Base-by-base conservation (phyloP, 2,797 vertebrate genomes). In the Cirrhinus mrigala region DNA sequence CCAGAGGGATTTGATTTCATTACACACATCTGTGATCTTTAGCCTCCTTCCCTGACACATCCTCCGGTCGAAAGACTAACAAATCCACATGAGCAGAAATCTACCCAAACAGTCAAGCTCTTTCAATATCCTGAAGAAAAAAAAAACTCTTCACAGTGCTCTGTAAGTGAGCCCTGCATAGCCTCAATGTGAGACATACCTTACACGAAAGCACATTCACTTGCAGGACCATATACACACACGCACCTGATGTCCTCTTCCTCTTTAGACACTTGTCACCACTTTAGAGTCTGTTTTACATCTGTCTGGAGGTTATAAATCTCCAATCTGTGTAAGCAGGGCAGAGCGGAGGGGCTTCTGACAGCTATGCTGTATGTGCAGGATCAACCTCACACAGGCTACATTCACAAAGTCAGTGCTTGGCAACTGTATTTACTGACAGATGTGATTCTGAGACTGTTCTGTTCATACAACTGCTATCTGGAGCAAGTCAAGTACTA, bases 21-120 rank as follows among this genome's bases (percentile, higher is more conserved):
- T 83, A 84, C 22, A 86, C 75, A 81, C 82, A 86, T 84, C 71
- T 86, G 87, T 84, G 82, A 86, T 88, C 81, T 88, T 88, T 85
- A 75, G 69, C 56, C 77, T 84, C 56, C n/a, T 77, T 66, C 52
- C 64, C 48, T 81, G 60, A 81, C 62, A 76, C 81, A 77, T 86
- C 81, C 81, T 88, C 79, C 6, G 24, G 84, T 74, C 22, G 56
- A 79, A 70, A 8, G 62, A 77, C 78, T 77, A 78, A 73, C 81
- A 86, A 70, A 82, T 85, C 70, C 85, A 84, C 81, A 84, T 50
- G 73, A 60, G 46, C 66, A 74, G 29, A 70, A 75, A 69, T 79
- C 37, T 69, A 33, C 74, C 22, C 56, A 54, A 82, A 46, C 46
- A 78, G 58, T 74, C 64, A 56, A 52, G 29, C 29, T 74, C 82